Conservation (phyloP, 2,113 vertebrate genomes). For the Taxidea taxus region DNA sequence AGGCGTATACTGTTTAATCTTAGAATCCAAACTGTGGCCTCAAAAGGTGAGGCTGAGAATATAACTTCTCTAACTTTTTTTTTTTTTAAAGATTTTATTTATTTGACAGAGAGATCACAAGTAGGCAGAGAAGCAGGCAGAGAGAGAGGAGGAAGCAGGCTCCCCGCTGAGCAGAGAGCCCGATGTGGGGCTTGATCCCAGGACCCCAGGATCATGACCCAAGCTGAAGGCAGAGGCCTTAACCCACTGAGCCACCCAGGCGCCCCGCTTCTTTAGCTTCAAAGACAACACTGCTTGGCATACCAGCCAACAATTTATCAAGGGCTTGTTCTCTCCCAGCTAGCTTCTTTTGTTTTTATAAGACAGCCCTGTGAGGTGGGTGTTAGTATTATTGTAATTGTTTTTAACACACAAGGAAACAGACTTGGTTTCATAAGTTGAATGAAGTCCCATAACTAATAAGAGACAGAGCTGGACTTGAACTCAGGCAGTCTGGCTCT, state of each 20-base stretch:
- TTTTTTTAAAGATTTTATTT: no score
- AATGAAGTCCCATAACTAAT: not conserved
- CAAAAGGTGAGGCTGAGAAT: not conserved
- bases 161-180: no score
- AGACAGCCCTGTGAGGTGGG: not conserved
- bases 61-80: not conserved
- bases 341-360: not conserved
- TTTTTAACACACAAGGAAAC: constrained; percentile 15
- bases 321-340: not conserved
- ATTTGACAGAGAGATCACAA: no score
- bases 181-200: no score
- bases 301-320: not conserved
- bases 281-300: not conserved
- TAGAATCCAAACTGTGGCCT: not conserved
- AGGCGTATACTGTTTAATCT: not conserved
- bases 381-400: not conserved
- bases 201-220: no score
- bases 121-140: no score
- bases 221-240: no score
- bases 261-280: not conserved
- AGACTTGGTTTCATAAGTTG: not conserved
- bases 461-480: not conserved
- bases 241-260: no score
- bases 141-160: no score
- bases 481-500: not conserved